Conservation (phyloP, 2,888 invertebrate genomes). For the Ryuthela nishihirai region DNA sequence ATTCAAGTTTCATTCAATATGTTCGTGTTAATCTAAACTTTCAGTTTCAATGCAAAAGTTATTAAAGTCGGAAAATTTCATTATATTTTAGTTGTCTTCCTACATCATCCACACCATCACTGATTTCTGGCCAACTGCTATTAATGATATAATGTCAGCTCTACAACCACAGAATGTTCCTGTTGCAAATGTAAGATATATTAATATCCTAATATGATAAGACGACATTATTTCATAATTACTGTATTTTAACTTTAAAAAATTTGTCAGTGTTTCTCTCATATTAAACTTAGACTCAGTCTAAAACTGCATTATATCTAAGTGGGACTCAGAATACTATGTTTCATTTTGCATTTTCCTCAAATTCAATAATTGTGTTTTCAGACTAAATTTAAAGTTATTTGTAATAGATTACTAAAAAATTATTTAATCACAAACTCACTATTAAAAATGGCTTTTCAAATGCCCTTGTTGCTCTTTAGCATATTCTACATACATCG, state of each 20-base stretch:
- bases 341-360: too few species aligned
- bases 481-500: too few species aligned
- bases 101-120: constrained; percentile 69
- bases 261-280: too few species aligned
- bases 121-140: constrained; percentile 61
- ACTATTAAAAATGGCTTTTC: constrained; percentile 1
- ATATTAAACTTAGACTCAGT: too few species aligned
- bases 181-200: constrained; percentile 57
- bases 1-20: too few species aligned
- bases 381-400: not conserved
- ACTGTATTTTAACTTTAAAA: too few species aligned
- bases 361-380: too few species aligned
- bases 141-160: constrained; percentile 68
- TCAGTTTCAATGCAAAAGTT: not conserved
- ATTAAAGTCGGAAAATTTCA: not conserved
- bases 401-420: constrained; percentile 3
- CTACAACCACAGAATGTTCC: constrained; percentile 59
- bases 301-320: too few species aligned
- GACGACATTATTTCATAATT: too few species aligned
- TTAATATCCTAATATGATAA: constrained; percentile 5
- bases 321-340: too few species aligned
- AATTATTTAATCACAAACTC: not conserved
- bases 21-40: too few species aligned
- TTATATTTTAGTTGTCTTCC: constrained; percentile 68
- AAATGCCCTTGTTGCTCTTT: too few species aligned